Evolutionary conservation across 2,113 vertebrate species (phyloP), one percentile per base, ranked within the genome.

Genomic region (Ciconia stormi): DNA sequence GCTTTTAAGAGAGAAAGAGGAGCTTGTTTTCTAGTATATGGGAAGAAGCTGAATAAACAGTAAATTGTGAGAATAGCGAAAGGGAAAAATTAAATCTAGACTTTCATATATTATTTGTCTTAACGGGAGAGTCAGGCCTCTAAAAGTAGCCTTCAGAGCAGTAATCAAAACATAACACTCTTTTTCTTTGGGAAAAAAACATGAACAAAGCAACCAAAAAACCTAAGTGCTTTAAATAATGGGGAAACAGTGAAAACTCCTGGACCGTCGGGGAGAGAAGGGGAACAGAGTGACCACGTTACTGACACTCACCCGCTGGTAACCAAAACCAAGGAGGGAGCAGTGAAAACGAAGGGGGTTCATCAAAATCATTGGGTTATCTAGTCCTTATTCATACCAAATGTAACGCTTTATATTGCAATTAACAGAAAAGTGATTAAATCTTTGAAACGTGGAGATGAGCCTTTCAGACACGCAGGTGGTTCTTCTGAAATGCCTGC

Each of bases 401-500:
- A 70, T 4, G 10, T 9, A 58, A 50, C 0, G 9, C 74, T 87
- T 84, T 87, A 44, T 79, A 58, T 42, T 65, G 91, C 46, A 79
- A 52, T 89, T 73, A 79, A 19, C 53, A 50, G 50, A 73, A 50
- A 80, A 95, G 82, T 27, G 73, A 73, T 73, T 62, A 82, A 77
- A 91, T 77, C 77, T 94, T 87, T 93, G 78, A 46, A 79, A 87
- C 5, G 4, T 44, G 38, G 87, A 70, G 71, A 76, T 67, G 74
- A 94, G 86, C 50, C 77, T 94, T 84, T 93, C 67, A 89, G 89
- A 80, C 32, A 14, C 17, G 65, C 82, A 72, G 88, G 86, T 80
- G 89, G 76, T 58, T 90, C 56, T 86, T 83, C 65, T 52, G 90
- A 30, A 92, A 66, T 9, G 34, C 81, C 50, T 62, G 84, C 36